These are phyloP conservation scores for Drosophila pegasa DNA, from an alignment of 2,888 invertebrate genomes.

Conservation along the genomic window DNA sequence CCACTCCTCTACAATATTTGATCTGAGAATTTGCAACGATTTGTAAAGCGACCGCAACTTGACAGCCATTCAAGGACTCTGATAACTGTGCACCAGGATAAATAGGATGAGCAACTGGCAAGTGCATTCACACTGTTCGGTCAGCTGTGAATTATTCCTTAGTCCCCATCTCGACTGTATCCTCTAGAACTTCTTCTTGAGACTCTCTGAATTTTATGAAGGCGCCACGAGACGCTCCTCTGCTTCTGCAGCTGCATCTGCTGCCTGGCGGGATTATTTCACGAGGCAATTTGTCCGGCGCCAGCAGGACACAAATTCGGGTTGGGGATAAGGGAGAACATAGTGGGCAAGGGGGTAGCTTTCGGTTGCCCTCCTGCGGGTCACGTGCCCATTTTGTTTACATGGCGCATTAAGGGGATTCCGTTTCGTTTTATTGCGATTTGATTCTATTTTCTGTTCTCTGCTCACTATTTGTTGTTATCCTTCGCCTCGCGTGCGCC, in stretches of 20 bases:
- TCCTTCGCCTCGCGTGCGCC: constrained; percentile 32
- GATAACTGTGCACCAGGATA: constrained; percentile 19
- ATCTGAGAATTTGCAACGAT: constrained; percentile 54
- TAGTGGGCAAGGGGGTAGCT: neutral
- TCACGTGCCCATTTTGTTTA: constrained; percentile 83
- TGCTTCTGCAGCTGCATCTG: constrained; percentile 37
- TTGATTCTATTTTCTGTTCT: constrained; percentile 71
- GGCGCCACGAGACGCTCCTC: constrained; percentile 40
- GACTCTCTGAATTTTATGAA: constrained; percentile 45
- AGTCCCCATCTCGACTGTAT: constrained; percentile 7
- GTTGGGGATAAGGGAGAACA: neutral
- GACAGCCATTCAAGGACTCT: constrained; percentile 58
- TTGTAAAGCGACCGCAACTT: constrained; percentile 52
- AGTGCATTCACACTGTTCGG: constrained; percentile 37
- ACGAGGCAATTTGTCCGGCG: constrained; percentile 67
- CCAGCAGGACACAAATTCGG: constrained; percentile 43
- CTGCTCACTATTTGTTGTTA: constrained; percentile 41
- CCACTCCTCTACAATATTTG: constrained; percentile 45
- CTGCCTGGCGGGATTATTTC: constrained; percentile 54
- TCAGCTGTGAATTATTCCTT: constrained; percentile 52
- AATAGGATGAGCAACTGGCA: constrained; percentile 13
- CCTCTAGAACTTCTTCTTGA: constrained; percentile 12
- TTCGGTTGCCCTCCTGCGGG: constrained; percentile 48
- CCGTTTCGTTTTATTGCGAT: constrained; percentile 74
- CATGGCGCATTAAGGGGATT: constrained; percentile 82